A percentile compares a stretch with the other conserved stretches of the same genome.
These are phyloP conservation scores for Dinocampus coccinellae DNA, from an alignment of 2,888 invertebrate genomes.

Conservation along the genomic window DNA sequence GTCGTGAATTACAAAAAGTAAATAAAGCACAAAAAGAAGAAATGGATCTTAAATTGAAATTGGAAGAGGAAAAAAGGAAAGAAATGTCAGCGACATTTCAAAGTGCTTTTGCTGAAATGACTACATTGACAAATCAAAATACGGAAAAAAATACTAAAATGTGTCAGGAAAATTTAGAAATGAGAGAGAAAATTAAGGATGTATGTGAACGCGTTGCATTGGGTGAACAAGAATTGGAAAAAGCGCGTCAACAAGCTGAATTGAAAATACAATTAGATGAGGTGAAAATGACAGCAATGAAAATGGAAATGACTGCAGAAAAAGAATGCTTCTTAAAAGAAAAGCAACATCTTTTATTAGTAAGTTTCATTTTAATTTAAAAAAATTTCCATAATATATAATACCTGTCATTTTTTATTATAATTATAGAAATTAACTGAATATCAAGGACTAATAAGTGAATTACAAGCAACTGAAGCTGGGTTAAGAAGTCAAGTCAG, in stretches of 20 bases:
- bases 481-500: constrained; percentile 82
- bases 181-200: constrained; percentile 86
- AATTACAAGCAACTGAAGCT: constrained; percentile 80
- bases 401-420: not conserved
- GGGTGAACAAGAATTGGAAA: constrained; percentile 84
- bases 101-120: constrained; percentile 87
- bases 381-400: not conserved
- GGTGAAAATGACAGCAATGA: constrained; percentile 80
- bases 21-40: constrained; percentile 94
- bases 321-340: constrained; percentile 72
- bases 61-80: constrained; percentile 90
- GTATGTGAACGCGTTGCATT: constrained; percentile 86
- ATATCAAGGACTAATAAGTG: constrained; percentile 71
- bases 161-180: constrained; percentile 88
- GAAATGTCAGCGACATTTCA: constrained; percentile 91
- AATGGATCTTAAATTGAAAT: constrained; percentile 83
- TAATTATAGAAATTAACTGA: constrained; percentile 71
- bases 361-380: constrained; percentile 50
- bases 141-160: constrained; percentile 89
- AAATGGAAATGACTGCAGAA: constrained; percentile 76
- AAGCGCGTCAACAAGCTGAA: constrained; percentile 84
- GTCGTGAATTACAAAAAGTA: constrained; percentile 92
- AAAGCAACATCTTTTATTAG: constrained; percentile 69
- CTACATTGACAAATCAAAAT: constrained; percentile 85
- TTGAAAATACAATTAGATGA: constrained; percentile 83